Base-by-base conservation (phyloP, 2,113 vertebrate species). In the Crotalus viridis region DNA sequence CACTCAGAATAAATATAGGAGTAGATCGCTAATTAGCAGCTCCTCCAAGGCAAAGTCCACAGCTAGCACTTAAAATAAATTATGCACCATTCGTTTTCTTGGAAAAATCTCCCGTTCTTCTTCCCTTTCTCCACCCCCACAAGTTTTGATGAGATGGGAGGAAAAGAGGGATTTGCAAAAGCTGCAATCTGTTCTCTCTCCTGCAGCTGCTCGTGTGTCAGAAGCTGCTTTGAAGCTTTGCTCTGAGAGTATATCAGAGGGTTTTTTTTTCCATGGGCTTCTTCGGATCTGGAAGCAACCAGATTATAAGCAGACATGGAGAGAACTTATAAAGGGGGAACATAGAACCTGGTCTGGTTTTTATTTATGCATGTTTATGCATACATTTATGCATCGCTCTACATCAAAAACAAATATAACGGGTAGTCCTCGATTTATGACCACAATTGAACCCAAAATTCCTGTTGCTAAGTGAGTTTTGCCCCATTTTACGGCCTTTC, bases 51-150 rank as follows among this genome's bases (percentile, higher is more conserved):
- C 54, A 86, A 86, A 55, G 74, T 22, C 74, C 88, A 28, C 10
- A 87, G 10, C 51, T 46, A 46, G 69, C 54, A 59, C 88, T 85
- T 89, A 57, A 81, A 81, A 89, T 92, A 48, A 92, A 92, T 89
- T 89, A 85, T 89, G 64, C 26, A 48, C 48, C 19, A 24, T 56
- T 81, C 21, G 24, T 33, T 92, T 88, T 57, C 43, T 89, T 89
- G 59, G 22, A 48, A 22, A 22, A 48, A 9, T 46, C 33, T 24
- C 10, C 10, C 1, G 15, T 3, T 6, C 33, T 81, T 15, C 24
- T 26, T 4, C 61, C 8, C 39, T 43, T 10, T 69, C 43, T 19
- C 88, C 9, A 46, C 10, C 33, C 21, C 57, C 57, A 46, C 43
- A 19, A 57, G 4, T 15, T 59, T 86, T 59, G 13, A 59, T 28